A percentile compares a stretch with the other conserved stretches of the same genome.
Evolutionary conservation across 2,888 invertebrate genomes (phyloP).

Genomic region (Liopterus haemorrhoidalis): DNA sequence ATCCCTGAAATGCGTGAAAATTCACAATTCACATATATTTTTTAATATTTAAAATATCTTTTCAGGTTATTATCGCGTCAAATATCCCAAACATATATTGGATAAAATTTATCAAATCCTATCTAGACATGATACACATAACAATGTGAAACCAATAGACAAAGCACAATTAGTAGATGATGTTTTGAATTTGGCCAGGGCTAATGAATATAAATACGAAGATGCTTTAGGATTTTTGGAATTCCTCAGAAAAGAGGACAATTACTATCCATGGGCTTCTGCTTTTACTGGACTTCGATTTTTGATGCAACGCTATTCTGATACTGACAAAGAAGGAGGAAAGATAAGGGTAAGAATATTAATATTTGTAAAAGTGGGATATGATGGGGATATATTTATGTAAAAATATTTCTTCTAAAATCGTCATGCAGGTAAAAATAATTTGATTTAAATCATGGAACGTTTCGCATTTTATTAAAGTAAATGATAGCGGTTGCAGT

Average conservation of each 20-base stretch:
- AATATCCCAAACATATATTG: conserved; percentile 59
- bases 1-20: too few relatives aligned
- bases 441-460: too few relatives aligned
- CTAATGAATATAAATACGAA: conserved; percentile 55
- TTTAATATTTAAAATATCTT: conserved; percentile 19
- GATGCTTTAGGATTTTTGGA: conserved; percentile 60
- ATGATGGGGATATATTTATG: too few relatives aligned
- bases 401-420: too few relatives aligned
- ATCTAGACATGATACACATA: conserved; percentile 45
- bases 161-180: conserved; percentile 78
- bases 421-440: too few relatives aligned
- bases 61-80: conserved; percentile 62
- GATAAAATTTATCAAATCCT: conserved; percentile 46
- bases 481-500: too few relatives aligned
- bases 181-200: conserved; percentile 65
- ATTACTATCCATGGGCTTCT: conserved; percentile 75
- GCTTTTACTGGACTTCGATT: conserved; percentile 50
- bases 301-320: conserved; percentile 38
- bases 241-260: conserved; percentile 62
- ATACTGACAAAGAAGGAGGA: conserved; percentile 34
- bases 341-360: conserved; percentile 10
- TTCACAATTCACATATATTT: too few relatives aligned
- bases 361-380: too few relatives aligned
- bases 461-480: too few relatives aligned
- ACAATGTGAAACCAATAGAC: conserved; percentile 57